Evolutionary conservation across 2,113 vertebrate genomes (phyloP).

Genomic region (Cairina moschata): DNA sequence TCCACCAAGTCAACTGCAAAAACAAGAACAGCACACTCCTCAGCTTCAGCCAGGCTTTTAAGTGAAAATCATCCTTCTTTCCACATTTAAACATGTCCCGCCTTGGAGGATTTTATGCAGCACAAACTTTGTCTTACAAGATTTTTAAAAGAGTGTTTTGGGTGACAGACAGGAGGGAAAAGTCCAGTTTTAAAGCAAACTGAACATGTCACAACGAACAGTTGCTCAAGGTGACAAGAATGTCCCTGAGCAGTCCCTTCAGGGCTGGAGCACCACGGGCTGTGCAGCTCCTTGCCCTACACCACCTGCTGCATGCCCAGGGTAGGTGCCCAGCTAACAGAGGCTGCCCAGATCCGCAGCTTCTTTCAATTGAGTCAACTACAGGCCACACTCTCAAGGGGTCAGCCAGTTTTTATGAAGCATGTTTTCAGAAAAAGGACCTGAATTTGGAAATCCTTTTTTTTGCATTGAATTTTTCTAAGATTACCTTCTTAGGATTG

Average conservation of each 20-base stretch:
- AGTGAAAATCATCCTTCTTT: neutral
- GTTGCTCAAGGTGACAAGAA: neutral
- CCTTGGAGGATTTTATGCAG: neutral
- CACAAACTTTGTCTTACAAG: neutral
- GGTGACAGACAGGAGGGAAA: neutral
- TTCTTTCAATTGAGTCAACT: neutral
- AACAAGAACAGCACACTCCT: neutral
- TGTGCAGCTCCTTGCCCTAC: neutral
- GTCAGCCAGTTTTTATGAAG: neutral
- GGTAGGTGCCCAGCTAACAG: neutral
- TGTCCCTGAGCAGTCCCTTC: neutral
- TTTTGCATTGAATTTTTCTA: neutral
- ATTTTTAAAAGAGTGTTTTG: neutral
- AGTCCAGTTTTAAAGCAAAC: neutral
- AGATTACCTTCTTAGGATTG: neutral
- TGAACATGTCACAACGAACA: fast-evolving
- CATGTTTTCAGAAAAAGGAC: neutral
- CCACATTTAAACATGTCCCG: neutral
- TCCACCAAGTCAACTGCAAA: neutral
- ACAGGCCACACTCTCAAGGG: neutral
- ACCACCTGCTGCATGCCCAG: neutral
- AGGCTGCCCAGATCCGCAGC: neutral
- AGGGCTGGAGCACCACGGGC: neutral
- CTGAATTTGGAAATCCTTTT: neutral
- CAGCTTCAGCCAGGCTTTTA: neutral